Base-by-base conservation (phyloP, 2,888 invertebrate species). In the Syrista parreyssii region DNA sequence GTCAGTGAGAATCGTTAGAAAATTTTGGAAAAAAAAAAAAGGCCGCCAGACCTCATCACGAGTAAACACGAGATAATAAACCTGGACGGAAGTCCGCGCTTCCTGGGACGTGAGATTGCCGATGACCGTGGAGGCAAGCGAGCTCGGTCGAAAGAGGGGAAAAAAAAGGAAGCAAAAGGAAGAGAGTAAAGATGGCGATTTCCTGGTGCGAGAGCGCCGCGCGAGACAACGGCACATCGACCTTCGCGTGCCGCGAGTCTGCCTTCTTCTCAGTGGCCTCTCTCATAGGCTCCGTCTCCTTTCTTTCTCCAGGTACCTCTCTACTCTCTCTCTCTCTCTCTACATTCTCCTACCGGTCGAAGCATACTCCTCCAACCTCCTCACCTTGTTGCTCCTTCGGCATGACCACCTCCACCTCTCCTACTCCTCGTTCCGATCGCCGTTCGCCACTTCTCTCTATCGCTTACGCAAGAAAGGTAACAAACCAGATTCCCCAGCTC, bases 191-290 rank as follows among this genome's bases (percentile, higher is more conserved):
- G 84, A 83, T 83, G 82, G 81, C 80, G 80, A 84, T 81, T 84
- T 84, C 82, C 82, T 82, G 83, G 80, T 82, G 79, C 79, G 81
- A 82, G 81, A 79, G 81, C 71, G 71, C 12, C 71, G 71, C 71
- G 71, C 71, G 71, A 71, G 71, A 71, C 71, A 71, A 71, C 71
- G 71, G 73, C 74, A 74, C 85, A 85, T 85, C 88, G 88, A 87
- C 88, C 88, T 88, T 90, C 89, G 88, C 88, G 86, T 88, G 88
- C 85, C 86, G 84, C 88, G 79, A 84, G 86, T 88, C 82, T 83
- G 82, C 84, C 84, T 71, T 33, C 71, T 71, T 71, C 71, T 33
- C 31, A 23, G 55, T 55, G 23, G 55, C 9, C 55, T 55, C 55
- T 55, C 55, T 23, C 4, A 23, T 55, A 23, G 23, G 55, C 23